Conservation (phyloP, 2,888 invertebrate genomes). For the Tetramorium bicarinatum region DNA sequence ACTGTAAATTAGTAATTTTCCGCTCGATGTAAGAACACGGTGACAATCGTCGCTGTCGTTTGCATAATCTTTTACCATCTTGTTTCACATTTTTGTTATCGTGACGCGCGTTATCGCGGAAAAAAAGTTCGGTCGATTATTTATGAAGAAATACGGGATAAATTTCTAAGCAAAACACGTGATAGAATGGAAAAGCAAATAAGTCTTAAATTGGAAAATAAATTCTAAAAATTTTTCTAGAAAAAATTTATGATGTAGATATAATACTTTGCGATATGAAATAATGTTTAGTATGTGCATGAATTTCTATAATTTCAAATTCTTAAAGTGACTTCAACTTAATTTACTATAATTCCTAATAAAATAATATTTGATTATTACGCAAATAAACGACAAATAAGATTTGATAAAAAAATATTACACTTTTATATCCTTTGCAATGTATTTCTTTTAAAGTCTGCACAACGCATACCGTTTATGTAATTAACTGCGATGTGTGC, state of each 20-base stretch:
- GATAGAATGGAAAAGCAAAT: background rate
- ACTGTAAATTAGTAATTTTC: slow-evolving; percentile 67
- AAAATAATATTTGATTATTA: too few relatives aligned
- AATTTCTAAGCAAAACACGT: background rate
- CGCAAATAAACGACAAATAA: too few relatives aligned
- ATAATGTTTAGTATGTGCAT: background rate
- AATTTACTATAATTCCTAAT: too few relatives aligned
- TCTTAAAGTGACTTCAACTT: background rate
- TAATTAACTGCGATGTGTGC: too few relatives aligned
- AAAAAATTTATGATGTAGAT: background rate
- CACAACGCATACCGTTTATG: too few relatives aligned
- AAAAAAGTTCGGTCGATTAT: background rate
- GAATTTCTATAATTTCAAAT: background rate
- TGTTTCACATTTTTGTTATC: slow-evolving; percentile 36
- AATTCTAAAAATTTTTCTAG: background rate
- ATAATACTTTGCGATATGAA: background rate
- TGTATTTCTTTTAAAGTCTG: too few relatives aligned
- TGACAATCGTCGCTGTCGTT: slow-evolving; percentile 56
- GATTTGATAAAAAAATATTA: too few relatives aligned
- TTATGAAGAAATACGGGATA: background rate
- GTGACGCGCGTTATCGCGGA: background rate
- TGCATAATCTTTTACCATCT: slow-evolving; percentile 62
- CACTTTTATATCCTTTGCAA: too few relatives aligned
- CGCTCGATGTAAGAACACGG: slow-evolving; percentile 35
- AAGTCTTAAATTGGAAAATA: background rate